A percentile compares a stretch with the other conserved stretches of the same genome.
Conservation (phyloP, 2,113 vertebrate genomes). For the Proteles cristata region DNA sequence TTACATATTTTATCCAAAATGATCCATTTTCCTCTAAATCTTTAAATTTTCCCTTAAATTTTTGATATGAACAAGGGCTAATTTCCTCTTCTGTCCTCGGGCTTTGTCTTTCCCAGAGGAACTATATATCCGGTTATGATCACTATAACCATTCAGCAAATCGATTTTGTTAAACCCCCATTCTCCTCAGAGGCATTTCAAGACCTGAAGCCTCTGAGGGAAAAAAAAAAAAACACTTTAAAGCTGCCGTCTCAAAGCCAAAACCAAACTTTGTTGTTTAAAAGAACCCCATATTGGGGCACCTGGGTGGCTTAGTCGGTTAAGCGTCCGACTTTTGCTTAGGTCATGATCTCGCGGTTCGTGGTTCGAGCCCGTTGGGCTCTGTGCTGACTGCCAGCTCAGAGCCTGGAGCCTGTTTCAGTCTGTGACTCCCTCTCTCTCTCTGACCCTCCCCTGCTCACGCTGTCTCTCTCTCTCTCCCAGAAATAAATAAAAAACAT, state of each 20-base stretch:
- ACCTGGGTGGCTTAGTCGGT: too few relatives aligned
- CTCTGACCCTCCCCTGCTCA: too few relatives aligned
- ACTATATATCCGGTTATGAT: constrained; percentile 3
- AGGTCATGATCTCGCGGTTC: too few relatives aligned
- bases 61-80: not conserved
- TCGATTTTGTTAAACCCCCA: constrained; percentile 50
- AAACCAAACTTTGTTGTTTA: not conserved
- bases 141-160: constrained; percentile 33
- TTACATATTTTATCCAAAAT: constrained; percentile 24
- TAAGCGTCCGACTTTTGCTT: too few relatives aligned
- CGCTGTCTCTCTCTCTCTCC: too few relatives aligned
- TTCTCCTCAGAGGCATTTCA: constrained; percentile 23
- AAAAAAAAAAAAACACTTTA: not conserved
- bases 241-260: not conserved
- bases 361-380: too few relatives aligned
- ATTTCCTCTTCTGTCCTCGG: constrained; percentile 11
- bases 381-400: too few relatives aligned
- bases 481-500: too few relatives aligned
- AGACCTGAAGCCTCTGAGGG: not conserved
- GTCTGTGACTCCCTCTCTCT: too few relatives aligned
- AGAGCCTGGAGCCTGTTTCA: too few relatives aligned
- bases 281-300: not conserved
- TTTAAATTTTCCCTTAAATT: not conserved
- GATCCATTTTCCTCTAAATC: not conserved
- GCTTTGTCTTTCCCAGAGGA: not conserved